Evolutionary conservation across 2,888 invertebrate genomes (phyloP), one percentile per base, ranked within the genome.

Genomic region (Dynastes tityus): DNA sequence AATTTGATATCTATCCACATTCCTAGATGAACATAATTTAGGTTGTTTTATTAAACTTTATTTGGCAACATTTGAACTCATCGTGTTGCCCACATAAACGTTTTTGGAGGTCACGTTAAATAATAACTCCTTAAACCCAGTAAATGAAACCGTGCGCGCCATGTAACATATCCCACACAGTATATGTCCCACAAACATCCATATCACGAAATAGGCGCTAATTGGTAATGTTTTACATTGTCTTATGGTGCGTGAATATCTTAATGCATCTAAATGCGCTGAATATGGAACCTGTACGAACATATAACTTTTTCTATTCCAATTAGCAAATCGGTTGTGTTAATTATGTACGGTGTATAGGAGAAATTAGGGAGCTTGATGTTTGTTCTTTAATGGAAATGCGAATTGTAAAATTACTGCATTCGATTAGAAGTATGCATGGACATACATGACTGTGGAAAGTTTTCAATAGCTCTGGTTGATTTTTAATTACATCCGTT

Each of bases 251-350:
- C 53, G 16, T 16, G 53, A 16, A 53, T n/a, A 5, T 13, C 45
- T 45, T 45, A 45, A 16, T 53, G 53, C 53, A 5, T n/a, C n/a
- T 13, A 9, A 8, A 9, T 9, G 51, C 11, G 9, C 9, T n/a
- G n/a, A 16, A n/a, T 53, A 53, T 53, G 53, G 13, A 53, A 53
- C 16, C 53, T 16, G 53, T n/a, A 40, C 40, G 53, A 5, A 40
- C 40, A 40, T 6, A 8, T 37, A 37, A 40, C 65, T 65, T 65
- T 65, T 65, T 65, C 65, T 65, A 37, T 65, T 16, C 65, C 32
- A 65, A 65, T 65, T 65, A 65, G 32, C 37, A 37, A 40, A 65
- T 40, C 40, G 65, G 40, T 13, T 13, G 63, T 32, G 27, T 11
- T 27, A 63, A 63, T 11, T 11, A 63, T 32, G 2, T 29, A 29